Percentiles rank a stretch among this genome's conserved stretches.
These are phyloP conservation scores for Paramormyrops hopkinsi DNA, from an alignment of 2,797 vertebrate species.

Conservation along the genomic window DNA sequence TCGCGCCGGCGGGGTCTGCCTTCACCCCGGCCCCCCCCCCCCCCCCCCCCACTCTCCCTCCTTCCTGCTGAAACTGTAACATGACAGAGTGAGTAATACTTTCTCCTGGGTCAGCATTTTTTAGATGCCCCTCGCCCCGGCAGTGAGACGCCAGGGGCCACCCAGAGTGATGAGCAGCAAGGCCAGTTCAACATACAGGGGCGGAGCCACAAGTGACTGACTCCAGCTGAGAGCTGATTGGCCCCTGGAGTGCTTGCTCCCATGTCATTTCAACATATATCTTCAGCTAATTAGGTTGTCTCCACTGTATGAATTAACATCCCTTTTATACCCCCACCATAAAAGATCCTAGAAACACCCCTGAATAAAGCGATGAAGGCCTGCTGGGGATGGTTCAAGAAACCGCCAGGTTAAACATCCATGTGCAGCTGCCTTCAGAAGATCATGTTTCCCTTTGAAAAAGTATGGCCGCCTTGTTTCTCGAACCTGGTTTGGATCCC, in stretches of 20 bases:
- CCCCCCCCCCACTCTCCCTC: background rate
- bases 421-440: background rate
- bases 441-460: background rate
- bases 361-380: background rate
- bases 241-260: background rate
- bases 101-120: constrained; percentile 57
- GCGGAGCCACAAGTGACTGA: background rate
- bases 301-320: background rate
- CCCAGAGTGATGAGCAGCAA: background rate
- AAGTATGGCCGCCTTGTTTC: background rate
- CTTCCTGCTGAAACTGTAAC: constrained; percentile 50
- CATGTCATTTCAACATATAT: background rate
- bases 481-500: background rate
- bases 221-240: background rate
- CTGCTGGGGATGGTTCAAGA: background rate
- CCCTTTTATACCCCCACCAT: background rate
- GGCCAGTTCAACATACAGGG: background rate
- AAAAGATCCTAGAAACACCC: background rate
- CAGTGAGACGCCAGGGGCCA: background rate
- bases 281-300: background rate
- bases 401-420: background rate
- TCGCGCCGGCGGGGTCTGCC: too few species aligned
- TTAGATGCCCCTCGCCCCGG: constrained; percentile 20
- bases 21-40: too few species aligned
- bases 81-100: constrained; percentile 58